phyloP scores from a whole-genome alignment of 2,888 invertebrate genomes.

The Heliconius cydno region DNA sequence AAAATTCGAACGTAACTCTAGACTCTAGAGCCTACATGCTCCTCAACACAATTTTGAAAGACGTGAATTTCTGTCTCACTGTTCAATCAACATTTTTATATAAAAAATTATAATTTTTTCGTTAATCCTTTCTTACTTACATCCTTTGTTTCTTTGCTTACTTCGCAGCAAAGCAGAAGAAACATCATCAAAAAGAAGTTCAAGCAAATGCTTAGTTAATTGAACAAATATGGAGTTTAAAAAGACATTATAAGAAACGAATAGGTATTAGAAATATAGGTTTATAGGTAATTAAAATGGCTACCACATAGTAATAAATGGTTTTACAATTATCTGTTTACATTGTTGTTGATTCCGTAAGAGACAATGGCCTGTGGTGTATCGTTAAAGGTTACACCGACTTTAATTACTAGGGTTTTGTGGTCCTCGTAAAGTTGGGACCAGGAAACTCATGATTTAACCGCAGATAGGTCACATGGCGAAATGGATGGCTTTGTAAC shows the following conservation, averaged over 20 bases:
- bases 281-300: conserved; percentile 34
- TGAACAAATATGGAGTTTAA: neutral
- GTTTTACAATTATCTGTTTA: conserved; percentile 50
- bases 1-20: no score
- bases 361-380: conserved; percentile 69
- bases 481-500: conserved; percentile 49
- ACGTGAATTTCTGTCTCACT: no score
- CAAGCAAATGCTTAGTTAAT: neutral
- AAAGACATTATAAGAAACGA: neutral
- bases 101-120: no score
- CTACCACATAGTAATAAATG: conserved; percentile 25
- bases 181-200: no score
- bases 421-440: conserved; percentile 56
- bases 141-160: no score
- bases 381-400: conserved; percentile 72
- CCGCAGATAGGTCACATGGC: conserved; percentile 72
- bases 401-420: conserved; percentile 74
- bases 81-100: no score
- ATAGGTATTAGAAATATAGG: conserved; percentile 30
- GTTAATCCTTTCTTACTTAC: no score
- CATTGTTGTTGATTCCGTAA: conserved; percentile 65
- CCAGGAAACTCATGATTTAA: conserved; percentile 76
- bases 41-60: no score
- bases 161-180: no score
- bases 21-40: no score